Base-by-base conservation (phyloP, 2,797 vertebrate genomes). In the Todus mexicanus region DNA sequence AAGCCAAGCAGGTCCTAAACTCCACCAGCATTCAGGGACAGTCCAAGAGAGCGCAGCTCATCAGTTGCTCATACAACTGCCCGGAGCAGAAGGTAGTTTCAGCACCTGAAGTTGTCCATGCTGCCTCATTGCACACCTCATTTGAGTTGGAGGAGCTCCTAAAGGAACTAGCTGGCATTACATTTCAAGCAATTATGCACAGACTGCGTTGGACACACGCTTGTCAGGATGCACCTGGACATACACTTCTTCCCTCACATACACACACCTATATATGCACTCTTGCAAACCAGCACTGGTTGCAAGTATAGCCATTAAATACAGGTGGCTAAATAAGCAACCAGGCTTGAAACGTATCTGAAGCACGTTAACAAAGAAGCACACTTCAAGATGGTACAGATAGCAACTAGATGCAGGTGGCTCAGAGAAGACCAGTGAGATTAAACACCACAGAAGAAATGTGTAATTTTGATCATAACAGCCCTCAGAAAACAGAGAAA, bases 251-350 rank as follows among this genome's bases (percentile, higher is more conserved):
- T 85, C 75, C 51, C 31, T 61, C 31, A 7, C 3, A 26, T 10
- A 48, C 11, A 27, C 11, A 27, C 1, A 0, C 45, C 53, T 56
- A 47, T 37, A 12, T 1, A 2, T 4, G 42, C 33, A 19, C 14
- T n/a, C 69, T 35, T 74, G 26, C 20, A 91, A 73, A 64, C 6
- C 33, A 5, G 6, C 22, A 20, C 40, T 48, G n/a, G 4, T 1
- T 37, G 37, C 26, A 18, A 26, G n/a, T 54, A 68, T 16, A 60
- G 76, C 33, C 29, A 57, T 60, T 70, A 75, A 77, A 86, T 26
- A 76, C 15, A 89, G 48, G 37, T 51, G 19, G 23, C n/a, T 5
- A 82, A 91, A 92, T 10, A 82, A 79, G 25, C 37, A 90, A 42
- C 25, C 22, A 57, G 48, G n/a, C 47, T 82, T 82, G 53, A 81